Conservation (phyloP, 2,888 invertebrate species). For the Lamellibrachia columna region DNA sequence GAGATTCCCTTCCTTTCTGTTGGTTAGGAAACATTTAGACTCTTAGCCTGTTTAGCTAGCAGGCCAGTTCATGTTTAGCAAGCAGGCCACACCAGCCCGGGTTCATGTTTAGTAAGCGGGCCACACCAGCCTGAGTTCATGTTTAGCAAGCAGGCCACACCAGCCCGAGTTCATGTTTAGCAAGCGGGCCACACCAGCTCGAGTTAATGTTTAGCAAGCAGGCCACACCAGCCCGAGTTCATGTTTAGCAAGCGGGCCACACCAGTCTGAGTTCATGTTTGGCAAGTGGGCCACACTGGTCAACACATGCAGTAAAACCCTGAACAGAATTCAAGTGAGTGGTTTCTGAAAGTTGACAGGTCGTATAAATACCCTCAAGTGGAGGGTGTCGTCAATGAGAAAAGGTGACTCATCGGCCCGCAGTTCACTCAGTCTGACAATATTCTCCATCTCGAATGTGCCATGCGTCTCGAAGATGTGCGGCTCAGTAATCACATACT, state of each 20-base stretch:
- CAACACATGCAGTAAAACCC: not conserved
- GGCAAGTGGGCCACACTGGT: not conserved
- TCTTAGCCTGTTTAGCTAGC: too few species aligned
- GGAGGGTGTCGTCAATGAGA: conserved; percentile 37
- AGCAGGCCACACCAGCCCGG: too few species aligned
- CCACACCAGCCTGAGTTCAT: too few species aligned
- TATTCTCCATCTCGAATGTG: conserved; percentile 40
- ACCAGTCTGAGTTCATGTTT: not conserved
- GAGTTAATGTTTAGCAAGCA: not conserved
- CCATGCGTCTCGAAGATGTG: conserved; percentile 43
- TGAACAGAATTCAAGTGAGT: not conserved
- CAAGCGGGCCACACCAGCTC: not conserved
- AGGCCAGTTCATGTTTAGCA: too few species aligned
- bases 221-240: not conserved
- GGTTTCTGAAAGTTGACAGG: conserved; percentile 38
- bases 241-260: not conserved
- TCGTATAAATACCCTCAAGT: conserved; percentile 40
- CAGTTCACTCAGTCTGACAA: conserved; percentile 37
- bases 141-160: too few species aligned
- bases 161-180: not conserved
- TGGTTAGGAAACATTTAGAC: too few species aligned
- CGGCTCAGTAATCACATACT: conserved; percentile 32
- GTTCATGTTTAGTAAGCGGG: too few species aligned
- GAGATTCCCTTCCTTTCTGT: too few species aligned
- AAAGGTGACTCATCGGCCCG: conserved; percentile 34